phyloP scores from a whole-genome alignment of 64 coral and sea anemone species.

The Pocillopora verrucosa region DNA sequence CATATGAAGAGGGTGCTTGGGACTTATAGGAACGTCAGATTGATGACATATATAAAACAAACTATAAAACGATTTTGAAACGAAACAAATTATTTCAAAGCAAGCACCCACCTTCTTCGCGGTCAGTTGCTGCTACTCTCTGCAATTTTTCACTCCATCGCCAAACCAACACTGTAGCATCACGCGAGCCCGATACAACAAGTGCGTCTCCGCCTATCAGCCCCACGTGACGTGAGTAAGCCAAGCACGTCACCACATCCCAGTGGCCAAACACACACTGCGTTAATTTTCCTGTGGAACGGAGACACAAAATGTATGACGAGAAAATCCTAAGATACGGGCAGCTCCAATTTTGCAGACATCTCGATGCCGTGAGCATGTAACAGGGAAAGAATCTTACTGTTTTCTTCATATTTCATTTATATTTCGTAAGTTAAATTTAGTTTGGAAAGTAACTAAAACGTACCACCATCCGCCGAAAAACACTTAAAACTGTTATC shows the following conservation, averaged over 20 bases:
- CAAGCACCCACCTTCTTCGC: conserved; percentile 56
- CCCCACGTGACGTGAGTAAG: conserved; percentile 80
- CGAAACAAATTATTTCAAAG: background rate
- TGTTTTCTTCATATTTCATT: background rate
- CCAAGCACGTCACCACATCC: conserved; percentile 95
- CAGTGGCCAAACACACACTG: conserved; percentile 97
- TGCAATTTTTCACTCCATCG: conserved; percentile 90
- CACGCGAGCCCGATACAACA: conserved; percentile 95
- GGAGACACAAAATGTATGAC: background rate
- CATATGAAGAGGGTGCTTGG: too few species aligned
- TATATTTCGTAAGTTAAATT: background rate
- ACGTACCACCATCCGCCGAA: conserved; percentile 85
- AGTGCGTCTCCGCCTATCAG: conserved; percentile 68
- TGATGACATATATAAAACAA: background rate
- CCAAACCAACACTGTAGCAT: conserved; percentile 94
- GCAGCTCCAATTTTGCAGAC: too few species aligned
- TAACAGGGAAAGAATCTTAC: background rate
- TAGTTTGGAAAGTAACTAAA: too few species aligned
- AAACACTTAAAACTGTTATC: conserved; percentile 99
- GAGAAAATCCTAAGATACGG: background rate
- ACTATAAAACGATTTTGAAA: background rate
- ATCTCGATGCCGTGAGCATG: too few species aligned
- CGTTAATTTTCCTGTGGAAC: conserved; percentile 69
- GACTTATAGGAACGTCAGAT: background rate
- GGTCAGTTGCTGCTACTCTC: conserved; percentile 56